Percentiles rank a stretch among this genome's conserved stretches.
Conservation (phyloP, 2,888 invertebrate genomes). For the Gymnoscelis rufifasciata region DNA sequence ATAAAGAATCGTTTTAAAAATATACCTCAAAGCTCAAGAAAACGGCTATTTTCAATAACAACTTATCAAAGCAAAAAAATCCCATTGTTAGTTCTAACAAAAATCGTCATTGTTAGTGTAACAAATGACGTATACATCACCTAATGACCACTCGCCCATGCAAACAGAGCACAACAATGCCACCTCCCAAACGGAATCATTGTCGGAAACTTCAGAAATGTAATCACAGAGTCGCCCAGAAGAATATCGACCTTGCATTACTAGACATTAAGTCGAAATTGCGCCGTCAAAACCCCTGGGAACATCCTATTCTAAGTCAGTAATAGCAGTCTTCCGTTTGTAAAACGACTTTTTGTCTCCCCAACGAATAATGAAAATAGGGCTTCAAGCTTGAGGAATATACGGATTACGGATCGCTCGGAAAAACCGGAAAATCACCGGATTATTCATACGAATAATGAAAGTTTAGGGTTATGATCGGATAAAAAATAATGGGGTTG, state of each 20-base stretch:
- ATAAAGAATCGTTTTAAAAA: no score
- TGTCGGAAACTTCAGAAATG: conserved; percentile 29
- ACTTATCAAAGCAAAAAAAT: no score
- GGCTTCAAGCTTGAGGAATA: conserved; percentile 14
- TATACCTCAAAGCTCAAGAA: no score
- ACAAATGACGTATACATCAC: background rate
- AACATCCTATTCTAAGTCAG: conserved; percentile 26
- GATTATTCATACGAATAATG: conserved; percentile 1
- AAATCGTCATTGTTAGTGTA: background rate
- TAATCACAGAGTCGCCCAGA: conserved; percentile 26
- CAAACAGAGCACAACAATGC: conserved; percentile 19
- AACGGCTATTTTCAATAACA: no score
- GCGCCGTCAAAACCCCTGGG: conserved; percentile 20
- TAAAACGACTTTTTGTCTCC: conserved; percentile 33
- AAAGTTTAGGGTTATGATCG: background rate
- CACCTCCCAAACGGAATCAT: conserved; percentile 22
- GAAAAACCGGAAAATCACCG: background rate
- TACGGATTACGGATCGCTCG: conserved; percentile 18
- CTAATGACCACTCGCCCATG: background rate
- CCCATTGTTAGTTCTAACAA: no score
- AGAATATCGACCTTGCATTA: conserved; percentile 27
- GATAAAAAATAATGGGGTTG: no score
- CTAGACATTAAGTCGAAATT: conserved; percentile 27
- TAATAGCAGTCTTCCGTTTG: conserved; percentile 30
- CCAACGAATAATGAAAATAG: conserved; percentile 31